A percentile compares a stretch with the other conserved stretches of the same genome.
Conservation (phyloP, 2,888 invertebrate genomes). For the Bugulina stolonifera region DNA sequence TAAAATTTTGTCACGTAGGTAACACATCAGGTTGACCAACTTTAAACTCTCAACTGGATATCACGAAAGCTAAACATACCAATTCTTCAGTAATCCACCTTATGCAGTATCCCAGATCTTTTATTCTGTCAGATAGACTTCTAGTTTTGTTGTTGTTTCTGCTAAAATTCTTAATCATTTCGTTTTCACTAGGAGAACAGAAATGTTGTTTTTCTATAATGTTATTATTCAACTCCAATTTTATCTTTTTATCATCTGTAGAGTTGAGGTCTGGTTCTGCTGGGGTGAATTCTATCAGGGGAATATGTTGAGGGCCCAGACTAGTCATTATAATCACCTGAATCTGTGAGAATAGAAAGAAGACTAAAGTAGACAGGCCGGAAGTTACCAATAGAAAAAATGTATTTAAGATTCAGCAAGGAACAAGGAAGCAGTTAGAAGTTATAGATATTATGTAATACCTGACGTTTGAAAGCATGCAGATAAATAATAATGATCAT, state of each 20-base stretch:
- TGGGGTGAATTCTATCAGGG: background rate
- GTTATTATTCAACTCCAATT: constrained; percentile 2
- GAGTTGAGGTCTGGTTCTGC: background rate
- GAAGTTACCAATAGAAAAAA: too few relatives aligned
- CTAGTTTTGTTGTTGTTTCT: background rate
- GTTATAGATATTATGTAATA: too few relatives aligned
- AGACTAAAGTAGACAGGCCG: too few relatives aligned
- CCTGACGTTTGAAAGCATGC: too few relatives aligned
- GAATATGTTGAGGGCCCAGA: background rate
- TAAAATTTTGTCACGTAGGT: too few relatives aligned
- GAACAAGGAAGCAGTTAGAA: too few relatives aligned
- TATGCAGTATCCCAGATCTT: background rate
- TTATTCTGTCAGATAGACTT: background rate
- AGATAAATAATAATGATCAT: too few relatives aligned
- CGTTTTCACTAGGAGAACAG: background rate
- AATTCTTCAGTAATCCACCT: background rate
- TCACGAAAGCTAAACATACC: constrained; percentile 21
- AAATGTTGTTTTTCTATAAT: constrained; percentile 1
- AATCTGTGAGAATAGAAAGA: too few relatives aligned
- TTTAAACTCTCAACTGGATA: too few relatives aligned
- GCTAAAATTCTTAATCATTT: background rate
- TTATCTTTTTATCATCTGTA: background rate
- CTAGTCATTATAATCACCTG: too few relatives aligned
- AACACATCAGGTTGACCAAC: too few relatives aligned
- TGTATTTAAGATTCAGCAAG: too few relatives aligned